phyloP scores from a whole-genome alignment of 2,113 vertebrate species.

The Fulmarus glacialis region DNA sequence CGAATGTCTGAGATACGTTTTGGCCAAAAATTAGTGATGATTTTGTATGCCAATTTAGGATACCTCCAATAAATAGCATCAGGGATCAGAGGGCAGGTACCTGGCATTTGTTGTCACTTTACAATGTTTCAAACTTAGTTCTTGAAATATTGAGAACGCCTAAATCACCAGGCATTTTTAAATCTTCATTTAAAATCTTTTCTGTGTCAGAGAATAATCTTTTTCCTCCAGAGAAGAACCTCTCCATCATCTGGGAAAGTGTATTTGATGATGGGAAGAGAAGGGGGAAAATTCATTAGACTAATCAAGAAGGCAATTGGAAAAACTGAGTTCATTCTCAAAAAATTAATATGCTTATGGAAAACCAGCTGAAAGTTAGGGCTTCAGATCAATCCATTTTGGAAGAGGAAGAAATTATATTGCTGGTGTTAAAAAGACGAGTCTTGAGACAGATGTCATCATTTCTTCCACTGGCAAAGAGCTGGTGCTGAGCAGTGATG shows the following conservation, averaged over 20 bases:
- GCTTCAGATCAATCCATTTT: not conserved
- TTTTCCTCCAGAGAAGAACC: not conserved
- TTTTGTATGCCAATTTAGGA: not conserved
- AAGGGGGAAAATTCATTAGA: conserved; percentile 16
- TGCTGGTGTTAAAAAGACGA: not conserved
- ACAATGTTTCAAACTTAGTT: not conserved
- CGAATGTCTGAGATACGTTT: not conserved
- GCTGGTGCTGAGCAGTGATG: not conserved
- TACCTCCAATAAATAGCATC: not conserved
- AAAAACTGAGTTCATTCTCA: conserved; percentile 1
- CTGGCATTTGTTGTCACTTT: not conserved
- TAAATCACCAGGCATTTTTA: not conserved
- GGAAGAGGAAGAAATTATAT: not conserved
- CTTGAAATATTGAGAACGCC: not conserved
- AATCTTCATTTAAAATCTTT: not conserved
- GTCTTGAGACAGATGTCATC: not conserved
- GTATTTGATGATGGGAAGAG: not conserved
- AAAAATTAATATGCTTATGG: not conserved
- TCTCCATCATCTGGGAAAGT: not conserved
- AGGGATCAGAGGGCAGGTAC: not conserved
- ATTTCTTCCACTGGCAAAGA: not conserved
- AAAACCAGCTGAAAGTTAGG: not conserved
- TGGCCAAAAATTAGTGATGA: not conserved
- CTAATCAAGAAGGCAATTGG: not conserved
- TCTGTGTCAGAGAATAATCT: not conserved